Evolutionary conservation across 2,113 vertebrate species (phyloP).

Genomic region (Irena cyanogastra): DNA sequence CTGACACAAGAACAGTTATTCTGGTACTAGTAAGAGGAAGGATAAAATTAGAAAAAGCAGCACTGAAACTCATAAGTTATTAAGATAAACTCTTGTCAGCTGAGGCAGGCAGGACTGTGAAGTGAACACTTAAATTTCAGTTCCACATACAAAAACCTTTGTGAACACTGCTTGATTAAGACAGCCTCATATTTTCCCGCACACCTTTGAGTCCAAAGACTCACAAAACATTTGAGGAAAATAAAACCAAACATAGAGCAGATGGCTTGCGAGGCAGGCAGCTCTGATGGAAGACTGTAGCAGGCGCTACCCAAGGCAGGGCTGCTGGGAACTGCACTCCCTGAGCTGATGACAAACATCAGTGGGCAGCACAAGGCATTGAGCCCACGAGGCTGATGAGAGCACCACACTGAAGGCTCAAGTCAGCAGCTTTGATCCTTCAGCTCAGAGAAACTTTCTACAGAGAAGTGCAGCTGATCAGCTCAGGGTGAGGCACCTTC

Average conservation of each 20-base stretch:
- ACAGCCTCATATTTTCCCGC: not conserved
- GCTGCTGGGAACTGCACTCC: not conserved
- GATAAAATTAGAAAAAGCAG: not conserved
- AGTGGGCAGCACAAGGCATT: not conserved
- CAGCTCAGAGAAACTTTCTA: not conserved
- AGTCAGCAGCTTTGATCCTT: not conserved
- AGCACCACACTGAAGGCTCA: not conserved
- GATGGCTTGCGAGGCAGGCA: not conserved
- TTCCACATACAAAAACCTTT: not conserved
- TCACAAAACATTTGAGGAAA: not conserved
- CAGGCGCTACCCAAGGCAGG: not conserved
- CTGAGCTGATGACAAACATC: fast-evolving
- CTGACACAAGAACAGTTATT: not conserved
- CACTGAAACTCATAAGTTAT: not conserved
- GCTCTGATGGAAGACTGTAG: not conserved
- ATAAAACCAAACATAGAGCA: not conserved
- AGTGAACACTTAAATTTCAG: not conserved
- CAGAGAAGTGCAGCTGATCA: not conserved
- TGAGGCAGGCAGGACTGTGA: not conserved
- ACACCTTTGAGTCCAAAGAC: not conserved
- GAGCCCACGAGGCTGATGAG: not conserved
- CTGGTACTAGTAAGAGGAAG: not conserved
- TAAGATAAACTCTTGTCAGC: not conserved
- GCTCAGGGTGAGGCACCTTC: not conserved
- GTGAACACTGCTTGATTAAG: not conserved